These are phyloP conservation scores for Scolopax bukidnonensis DNA, from an alignment of 2,797 vertebrate species.

Conservation along the genomic window DNA sequence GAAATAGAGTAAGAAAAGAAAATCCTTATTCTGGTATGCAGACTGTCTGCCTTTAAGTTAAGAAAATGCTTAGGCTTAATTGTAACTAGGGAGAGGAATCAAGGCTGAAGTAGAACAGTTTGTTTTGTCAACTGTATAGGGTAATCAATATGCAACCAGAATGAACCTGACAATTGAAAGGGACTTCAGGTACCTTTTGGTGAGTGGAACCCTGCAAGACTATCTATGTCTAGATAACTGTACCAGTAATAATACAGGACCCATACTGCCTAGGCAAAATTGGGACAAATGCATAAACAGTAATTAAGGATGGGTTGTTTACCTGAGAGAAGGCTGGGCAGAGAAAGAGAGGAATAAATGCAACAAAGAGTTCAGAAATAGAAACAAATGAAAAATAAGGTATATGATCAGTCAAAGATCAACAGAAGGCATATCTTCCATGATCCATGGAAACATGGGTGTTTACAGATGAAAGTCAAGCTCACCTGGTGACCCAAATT, in stretches of 20 bases:
- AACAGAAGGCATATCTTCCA: background rate
- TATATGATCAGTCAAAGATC: background rate
- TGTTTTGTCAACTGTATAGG: background rate
- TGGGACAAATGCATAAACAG: background rate
- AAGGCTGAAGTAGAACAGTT: background rate
- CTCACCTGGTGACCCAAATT: background rate
- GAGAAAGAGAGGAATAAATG: background rate
- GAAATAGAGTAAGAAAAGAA: background rate
- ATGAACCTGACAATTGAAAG: background rate
- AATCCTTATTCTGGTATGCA: background rate
- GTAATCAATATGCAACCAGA: background rate
- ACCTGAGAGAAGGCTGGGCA: background rate
- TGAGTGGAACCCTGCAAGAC: background rate
- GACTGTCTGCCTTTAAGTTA: background rate
- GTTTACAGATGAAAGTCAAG: background rate
- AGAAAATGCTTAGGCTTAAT: background rate
- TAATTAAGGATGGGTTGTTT: background rate
- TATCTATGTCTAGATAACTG: fast-evolving
- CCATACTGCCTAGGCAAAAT: background rate
- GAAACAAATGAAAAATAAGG: background rate
- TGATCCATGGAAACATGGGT: background rate
- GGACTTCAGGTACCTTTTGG: background rate
- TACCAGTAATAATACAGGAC: background rate
- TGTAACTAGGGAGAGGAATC: background rate
- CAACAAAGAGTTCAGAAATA: background rate